Conservation (phyloP, 2,113 vertebrate species). For the Ceyx melanurus region DNA sequence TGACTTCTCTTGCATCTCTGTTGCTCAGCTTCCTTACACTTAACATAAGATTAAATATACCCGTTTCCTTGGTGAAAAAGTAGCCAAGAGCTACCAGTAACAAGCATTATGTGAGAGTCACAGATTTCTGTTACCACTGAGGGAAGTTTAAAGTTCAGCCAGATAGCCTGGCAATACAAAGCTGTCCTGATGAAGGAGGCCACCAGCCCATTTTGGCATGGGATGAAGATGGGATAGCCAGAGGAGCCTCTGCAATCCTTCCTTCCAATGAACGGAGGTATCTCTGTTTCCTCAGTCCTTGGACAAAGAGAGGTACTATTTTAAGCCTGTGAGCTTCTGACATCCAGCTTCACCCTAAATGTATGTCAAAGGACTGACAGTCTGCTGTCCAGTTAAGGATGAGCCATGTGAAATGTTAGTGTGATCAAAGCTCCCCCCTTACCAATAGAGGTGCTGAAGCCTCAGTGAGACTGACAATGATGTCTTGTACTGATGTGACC, state of each 20-base stretch:
- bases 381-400: neutral
- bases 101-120: neutral
- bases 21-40: neutral
- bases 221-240: neutral
- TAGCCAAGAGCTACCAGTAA: neutral
- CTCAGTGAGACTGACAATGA: neutral
- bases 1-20: neutral
- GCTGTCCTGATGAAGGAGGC: neutral
- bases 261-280: neutral
- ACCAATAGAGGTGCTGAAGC: neutral
- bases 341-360: neutral
- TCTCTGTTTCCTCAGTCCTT: neutral
- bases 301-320: neutral
- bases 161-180: neutral
- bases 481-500: neutral
- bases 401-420: neutral
- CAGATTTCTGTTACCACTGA: neutral
- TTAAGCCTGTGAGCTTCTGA: neutral
- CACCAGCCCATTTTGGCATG: no score
- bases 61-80: neutral
- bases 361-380: neutral
- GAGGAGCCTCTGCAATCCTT: neutral
- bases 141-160: neutral
- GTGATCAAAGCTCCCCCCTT: neutral
- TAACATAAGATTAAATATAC: neutral